Evolutionary conservation across 2,797 vertebrate species (phyloP), one percentile per base, ranked within the genome.

Genomic region (Avahi laniger): DNA sequence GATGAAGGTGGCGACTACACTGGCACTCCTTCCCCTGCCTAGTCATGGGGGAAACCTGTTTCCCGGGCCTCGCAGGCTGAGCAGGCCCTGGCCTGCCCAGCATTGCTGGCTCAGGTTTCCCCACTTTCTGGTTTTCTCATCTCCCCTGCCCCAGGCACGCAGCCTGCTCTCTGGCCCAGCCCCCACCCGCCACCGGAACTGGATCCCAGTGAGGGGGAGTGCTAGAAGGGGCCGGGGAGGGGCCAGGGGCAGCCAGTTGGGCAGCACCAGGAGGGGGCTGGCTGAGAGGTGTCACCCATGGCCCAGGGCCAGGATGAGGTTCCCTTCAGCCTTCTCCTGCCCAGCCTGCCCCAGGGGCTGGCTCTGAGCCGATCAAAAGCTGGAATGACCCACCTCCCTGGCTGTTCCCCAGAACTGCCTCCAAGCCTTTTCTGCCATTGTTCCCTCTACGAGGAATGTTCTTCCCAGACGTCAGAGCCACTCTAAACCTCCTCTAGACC

Each of bases 61-160:
- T 94, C 97, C 97, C 96, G 46, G 95, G 96, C 97, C 87, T 67
- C 85, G 95, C 97, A 97, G 87, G 97, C 94, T 75, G 22, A 95
- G 95, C 97, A 97, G 96, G 97, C 94, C 96, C 93, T 28, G 61
- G 94, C 97, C 98, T 67, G 98, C 98, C 93, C 93, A 63, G 79
- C 30, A 1, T 67, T 52, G 89, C 95, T 95, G 96, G 97, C 97
- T 98, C 97, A 97, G 89, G 89, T 97, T 98, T 98, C 97, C 87
- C 73, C 41, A 91, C 86, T 94, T 96, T 98, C 97, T 96, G 97
- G 97, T 97, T 98, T 96, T 97, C 96, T 96, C 97, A 96, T 97
- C 95, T 98, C 95, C 96, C 93, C 95, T 96, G 96, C 97, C 97
- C 96, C 95, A 95, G 96, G 96, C 57, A 1, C 79, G 18, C 91